Evolutionary conservation across 2,888 invertebrate species (phyloP).

Genomic region (Isoperla grammatica): DNA sequence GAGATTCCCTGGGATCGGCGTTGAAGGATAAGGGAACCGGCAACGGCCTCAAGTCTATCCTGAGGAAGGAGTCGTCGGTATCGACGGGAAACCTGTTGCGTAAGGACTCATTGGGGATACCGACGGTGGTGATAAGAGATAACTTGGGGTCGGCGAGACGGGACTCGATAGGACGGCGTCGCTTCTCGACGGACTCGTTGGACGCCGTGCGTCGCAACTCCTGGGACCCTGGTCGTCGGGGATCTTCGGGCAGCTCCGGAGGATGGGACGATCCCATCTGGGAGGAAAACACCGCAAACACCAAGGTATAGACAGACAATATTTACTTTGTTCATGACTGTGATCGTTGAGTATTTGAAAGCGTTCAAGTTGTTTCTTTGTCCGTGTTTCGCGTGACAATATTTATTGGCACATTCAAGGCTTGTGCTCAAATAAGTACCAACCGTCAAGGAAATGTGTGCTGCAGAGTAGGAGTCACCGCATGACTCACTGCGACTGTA

Average conservation of each 20-base stretch:
- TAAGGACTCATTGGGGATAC: conserved; percentile 28
- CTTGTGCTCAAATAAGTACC: too few relatives aligned
- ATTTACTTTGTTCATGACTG: too few relatives aligned
- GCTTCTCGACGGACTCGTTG: conserved; percentile 64
- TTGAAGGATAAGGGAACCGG: conserved; percentile 1
- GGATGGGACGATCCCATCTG: conserved; percentile 55
- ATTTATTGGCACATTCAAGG: too few relatives aligned
- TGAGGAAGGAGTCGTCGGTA: conserved; percentile 33
- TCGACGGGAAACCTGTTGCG: conserved; percentile 38
- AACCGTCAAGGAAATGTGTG: too few relatives aligned
- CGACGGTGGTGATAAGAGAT: conserved; percentile 24
- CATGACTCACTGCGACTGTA: too few relatives aligned
- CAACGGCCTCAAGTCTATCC: conserved; percentile 8
- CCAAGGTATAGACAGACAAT: not conserved
- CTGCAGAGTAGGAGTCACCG: too few relatives aligned
- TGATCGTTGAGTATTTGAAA: not conserved
- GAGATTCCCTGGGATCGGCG: conserved; percentile 20
- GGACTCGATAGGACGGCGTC: conserved; percentile 45
- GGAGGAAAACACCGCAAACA: conserved; percentile 46
- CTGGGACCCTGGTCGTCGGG: conserved; percentile 62
- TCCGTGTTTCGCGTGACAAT: too few relatives aligned
- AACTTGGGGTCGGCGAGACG: conserved; percentile 36
- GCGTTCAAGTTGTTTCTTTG: not conserved
- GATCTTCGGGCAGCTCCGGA: conserved; percentile 55
- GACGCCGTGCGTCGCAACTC: conserved; percentile 60